Conservation (phyloP, 2,113 vertebrate genomes). For the Pelecanus crispus region DNA sequence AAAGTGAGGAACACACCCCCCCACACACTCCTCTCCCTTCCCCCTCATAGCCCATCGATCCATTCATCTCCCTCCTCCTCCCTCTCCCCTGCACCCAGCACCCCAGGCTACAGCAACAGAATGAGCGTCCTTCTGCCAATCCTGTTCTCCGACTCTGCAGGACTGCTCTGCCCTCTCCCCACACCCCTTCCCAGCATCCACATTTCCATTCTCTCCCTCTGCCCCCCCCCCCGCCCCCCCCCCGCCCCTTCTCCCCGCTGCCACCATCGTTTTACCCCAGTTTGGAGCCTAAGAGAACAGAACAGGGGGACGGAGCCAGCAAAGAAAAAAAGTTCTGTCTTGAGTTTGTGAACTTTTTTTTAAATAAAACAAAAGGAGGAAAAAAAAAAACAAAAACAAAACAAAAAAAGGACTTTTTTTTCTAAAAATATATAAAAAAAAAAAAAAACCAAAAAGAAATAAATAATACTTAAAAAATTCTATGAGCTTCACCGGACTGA, state of each 20-base stretch:
- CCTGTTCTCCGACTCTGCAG: slow-evolving; percentile 71
- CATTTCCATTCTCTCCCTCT: slow-evolving; percentile 29
- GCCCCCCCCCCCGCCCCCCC: neutral
- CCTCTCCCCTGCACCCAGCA: neutral
- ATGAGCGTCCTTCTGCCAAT: slow-evolving; percentile 72
- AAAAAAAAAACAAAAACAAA: slow-evolving; percentile 42
- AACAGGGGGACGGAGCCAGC: slow-evolving; percentile 77
- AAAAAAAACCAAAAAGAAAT: slow-evolving; percentile 26
- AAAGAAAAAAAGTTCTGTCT: slow-evolving; percentile 74
- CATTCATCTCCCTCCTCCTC: slow-evolving; percentile 21
- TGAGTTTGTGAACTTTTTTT: slow-evolving; percentile 82
- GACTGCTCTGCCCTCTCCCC: slow-evolving; percentile 62
- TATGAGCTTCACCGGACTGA: slow-evolving; percentile 90
- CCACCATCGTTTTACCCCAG: slow-evolving; percentile 10
- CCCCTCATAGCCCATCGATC: slow-evolving; percentile 31
- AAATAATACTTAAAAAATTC: slow-evolving; percentile 62
- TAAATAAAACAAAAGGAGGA: slow-evolving; percentile 48
- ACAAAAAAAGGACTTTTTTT: slow-evolving; percentile 67
- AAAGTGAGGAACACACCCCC: slow-evolving; percentile 81
- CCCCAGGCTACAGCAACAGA: slow-evolving; percentile 66
- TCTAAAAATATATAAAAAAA: slow-evolving; percentile 62
- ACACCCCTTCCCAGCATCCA: neutral
- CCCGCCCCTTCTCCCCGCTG: neutral
- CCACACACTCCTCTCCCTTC: neutral
- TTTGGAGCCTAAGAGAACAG: slow-evolving; percentile 72